Base-by-base conservation (phyloP, 2,113 vertebrate species). In the Onychorhynchus coronatus region DNA sequence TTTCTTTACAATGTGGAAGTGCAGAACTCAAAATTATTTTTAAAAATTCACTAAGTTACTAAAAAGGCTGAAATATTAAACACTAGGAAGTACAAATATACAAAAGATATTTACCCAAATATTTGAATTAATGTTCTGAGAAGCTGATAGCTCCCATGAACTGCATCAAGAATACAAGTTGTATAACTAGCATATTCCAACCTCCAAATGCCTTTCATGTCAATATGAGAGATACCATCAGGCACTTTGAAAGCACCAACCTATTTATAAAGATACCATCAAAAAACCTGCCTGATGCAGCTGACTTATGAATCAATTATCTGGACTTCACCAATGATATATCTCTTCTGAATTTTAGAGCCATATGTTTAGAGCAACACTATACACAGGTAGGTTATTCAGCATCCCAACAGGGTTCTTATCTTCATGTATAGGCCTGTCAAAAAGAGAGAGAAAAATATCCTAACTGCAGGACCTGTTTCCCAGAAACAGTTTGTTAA, bases 181-280 rank as follows among this genome's bases (percentile, higher is more conserved):
- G 35, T 82, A 46, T 76, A 85, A 91, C 88, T 79, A 85, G 70
- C 66, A 84, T 95, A 95, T 96, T 95, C 92, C 96, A 97, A 98
- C 97, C 97, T 98, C 97, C 97, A 98, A 98, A 98, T 88, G 97
- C 92, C 98, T 98, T 98, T 98, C 97, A 96, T 97, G 98, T 98
- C 97, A 97, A 86, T 80, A 79, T 93, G 94, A 98, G 97, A 98
- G 98, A 97, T 97, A 95, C 52, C 93, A 98, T 98, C 98, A 97
- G 94, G 96, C 89, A 91, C 76, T 97, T 96, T 97, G 97, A 98
- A 97, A 98, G 96, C 97, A 89, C 78, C 39, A 41, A 80, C 94
- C 97, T 98, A 97, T 98, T 98, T 98, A 97, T 97, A 98, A 98
- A 98, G 98, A 98, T 98, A 98, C 94, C 98, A 98, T 98, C 98